Base-by-base conservation (phyloP, 2,113 vertebrate genomes). In the Ptychochromis oligacanthus region DNA sequence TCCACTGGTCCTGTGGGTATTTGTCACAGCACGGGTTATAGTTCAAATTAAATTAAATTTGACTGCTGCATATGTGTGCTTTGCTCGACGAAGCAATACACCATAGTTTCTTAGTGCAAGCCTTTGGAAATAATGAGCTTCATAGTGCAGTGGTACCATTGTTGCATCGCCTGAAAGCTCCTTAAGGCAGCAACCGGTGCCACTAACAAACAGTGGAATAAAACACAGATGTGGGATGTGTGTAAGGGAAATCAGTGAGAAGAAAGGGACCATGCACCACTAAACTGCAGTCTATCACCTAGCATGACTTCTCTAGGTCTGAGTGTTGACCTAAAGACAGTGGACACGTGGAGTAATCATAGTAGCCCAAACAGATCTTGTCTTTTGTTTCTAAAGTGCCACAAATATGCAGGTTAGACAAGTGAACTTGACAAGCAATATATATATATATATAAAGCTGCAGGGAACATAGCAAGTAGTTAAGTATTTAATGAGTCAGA, bases 11-110 rank as follows among this genome's bases (percentile, higher is more conserved):
- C 61, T 0, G 17, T 0, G 15, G 43, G 24, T 70, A 24, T 70
- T 70, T 70, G 4, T 70, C 24, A 0, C 43, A 20, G 24, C 43
- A 13, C 28, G 18, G 0, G 46, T 31, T 54, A 52, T 31, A 52
- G 43, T 52, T 72, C 65, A 72, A 52, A 52, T 52, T 72, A 52
- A 52, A 31, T n/a, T 17, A 72, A 52, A 43, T 72, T 72, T 72
- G 67, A 72, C 46, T 0, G 6, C 46, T n/a, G 67, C 20, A 11
- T 52, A 3, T 72, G 26, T 34, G 26, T 1, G 4, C 67, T 72
- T 54, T 54, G 43, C 24, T 31, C 6, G 0, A 7, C 28, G 43
- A 72, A 3, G 43, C 0, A 0, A 26, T 11, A 72, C 31, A 36
- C 36, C 8, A 8, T 6, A 3, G 46, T 31, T 72, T 72, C 12